Percentiles rank a stretch among this genome's conserved stretches.
phyloP scores from a whole-genome alignment of 2,797 vertebrate genomes.

The Arnoldichthys spilopterus region DNA sequence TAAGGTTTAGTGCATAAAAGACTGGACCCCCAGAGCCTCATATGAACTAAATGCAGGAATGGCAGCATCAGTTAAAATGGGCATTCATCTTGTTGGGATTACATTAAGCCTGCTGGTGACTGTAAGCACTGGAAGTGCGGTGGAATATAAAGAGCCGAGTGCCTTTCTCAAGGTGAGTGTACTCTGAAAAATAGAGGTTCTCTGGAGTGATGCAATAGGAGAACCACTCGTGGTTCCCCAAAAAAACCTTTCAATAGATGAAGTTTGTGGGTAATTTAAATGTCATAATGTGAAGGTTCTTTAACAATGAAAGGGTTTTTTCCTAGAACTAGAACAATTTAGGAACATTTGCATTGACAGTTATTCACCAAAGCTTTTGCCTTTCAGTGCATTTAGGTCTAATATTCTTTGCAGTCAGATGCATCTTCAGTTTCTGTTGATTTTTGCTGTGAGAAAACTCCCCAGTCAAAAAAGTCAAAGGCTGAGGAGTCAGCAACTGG shows the following conservation, averaged over 20 bases:
- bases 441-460: background rate
- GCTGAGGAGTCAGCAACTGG: too few relatives aligned
- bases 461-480: background rate
- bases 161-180: constrained; percentile 67
- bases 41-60: background rate
- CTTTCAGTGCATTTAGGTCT: background rate
- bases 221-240: background rate
- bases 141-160: constrained; percentile 56
- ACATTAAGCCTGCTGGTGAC: constrained; percentile 63
- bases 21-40: background rate
- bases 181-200: background rate
- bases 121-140: constrained; percentile 62
- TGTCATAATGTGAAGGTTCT: too few relatives aligned
- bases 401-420: too few relatives aligned
- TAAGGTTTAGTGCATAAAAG: constrained; percentile 5
- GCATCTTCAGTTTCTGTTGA: too few relatives aligned
- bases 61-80: constrained; percentile 56
- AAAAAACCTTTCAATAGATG: background rate
- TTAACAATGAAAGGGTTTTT: background rate
- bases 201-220: background rate
- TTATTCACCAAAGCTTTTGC: background rate
- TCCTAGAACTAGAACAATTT: background rate
- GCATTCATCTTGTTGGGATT: constrained; percentile 55
- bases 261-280: too few relatives aligned
- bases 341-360: background rate